Conservation (phyloP, 2,113 vertebrate genomes). For the Melanostigma gelatinosum region DNA sequence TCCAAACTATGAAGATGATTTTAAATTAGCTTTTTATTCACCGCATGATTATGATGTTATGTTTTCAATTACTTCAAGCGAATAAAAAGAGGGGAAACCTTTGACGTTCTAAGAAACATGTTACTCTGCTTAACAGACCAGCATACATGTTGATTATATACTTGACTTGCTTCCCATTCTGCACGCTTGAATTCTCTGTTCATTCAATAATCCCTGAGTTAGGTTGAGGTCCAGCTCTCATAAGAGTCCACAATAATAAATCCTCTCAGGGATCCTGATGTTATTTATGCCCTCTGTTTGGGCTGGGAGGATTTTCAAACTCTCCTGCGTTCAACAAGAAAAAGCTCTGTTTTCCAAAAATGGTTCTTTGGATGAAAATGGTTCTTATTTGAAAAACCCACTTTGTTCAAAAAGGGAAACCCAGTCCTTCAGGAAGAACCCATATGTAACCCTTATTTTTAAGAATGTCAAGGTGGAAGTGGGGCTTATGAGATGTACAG, state of each 20-base stretch:
- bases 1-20: neutral
- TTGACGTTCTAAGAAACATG: slow-evolving; percentile 41
- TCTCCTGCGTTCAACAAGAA: too few relatives aligned
- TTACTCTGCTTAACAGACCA: slow-evolving; percentile 37
- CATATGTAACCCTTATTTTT: too few relatives aligned
- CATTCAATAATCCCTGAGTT: slow-evolving; percentile 24
- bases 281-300: neutral
- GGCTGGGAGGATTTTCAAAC: neutral
- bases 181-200: slow-evolving; percentile 34
- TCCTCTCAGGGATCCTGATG: neutral
- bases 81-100: neutral
- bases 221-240: slow-evolving; percentile 1
- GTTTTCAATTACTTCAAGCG: neutral
- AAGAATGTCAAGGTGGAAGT: neutral
- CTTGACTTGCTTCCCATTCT: slow-evolving; percentile 47
- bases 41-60: neutral
- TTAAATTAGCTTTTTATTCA: slow-evolving; percentile 1
- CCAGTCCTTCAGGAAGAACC: too few relatives aligned
- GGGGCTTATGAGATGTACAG: neutral
- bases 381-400: neutral
- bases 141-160: slow-evolving; percentile 38
- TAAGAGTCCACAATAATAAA: slow-evolving; percentile 12
- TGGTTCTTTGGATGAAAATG: too few relatives aligned
- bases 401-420: neutral
- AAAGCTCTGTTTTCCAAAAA: neutral